phyloP scores from a whole-genome alignment of 2,113 vertebrate species.

The Haliaeetus leucogaster region DNA sequence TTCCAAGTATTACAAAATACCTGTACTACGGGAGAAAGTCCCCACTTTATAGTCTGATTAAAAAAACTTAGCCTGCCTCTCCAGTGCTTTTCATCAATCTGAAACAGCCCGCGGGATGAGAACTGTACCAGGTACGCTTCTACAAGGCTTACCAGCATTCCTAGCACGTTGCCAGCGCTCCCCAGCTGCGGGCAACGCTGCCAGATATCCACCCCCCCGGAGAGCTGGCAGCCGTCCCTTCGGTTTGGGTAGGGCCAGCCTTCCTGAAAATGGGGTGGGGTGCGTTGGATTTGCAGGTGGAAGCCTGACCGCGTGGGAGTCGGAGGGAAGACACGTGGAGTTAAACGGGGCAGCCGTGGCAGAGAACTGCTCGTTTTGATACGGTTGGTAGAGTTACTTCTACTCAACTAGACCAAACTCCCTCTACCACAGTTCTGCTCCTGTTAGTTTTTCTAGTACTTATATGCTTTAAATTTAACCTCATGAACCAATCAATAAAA shows the following conservation, averaged over 20 bases:
- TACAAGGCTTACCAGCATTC: not conserved
- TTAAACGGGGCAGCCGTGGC: not conserved
- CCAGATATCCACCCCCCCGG: accelerated
- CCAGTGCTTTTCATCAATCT: not conserved
- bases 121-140: accelerated
- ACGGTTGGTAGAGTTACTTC: not conserved
- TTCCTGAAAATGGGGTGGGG: not conserved
- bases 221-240: not conserved
- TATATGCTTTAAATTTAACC: not conserved
- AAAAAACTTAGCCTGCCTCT: not conserved
- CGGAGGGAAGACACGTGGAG: not conserved
- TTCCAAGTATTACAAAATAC: not conserved
- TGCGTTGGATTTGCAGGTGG: accelerated
- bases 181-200: not conserved
- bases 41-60: not conserved
- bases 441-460: not conserved
- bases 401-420: not conserved
- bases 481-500: not conserved
- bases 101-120: not conserved
- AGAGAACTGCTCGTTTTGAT: not conserved
- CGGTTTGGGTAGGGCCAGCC: accelerated
- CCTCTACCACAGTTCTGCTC: not conserved
- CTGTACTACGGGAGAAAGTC: not conserved
- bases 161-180: not conserved
- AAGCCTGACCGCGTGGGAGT: not conserved